Base-by-base conservation (phyloP, 2,888 invertebrate species). In the Arge pagana region DNA sequence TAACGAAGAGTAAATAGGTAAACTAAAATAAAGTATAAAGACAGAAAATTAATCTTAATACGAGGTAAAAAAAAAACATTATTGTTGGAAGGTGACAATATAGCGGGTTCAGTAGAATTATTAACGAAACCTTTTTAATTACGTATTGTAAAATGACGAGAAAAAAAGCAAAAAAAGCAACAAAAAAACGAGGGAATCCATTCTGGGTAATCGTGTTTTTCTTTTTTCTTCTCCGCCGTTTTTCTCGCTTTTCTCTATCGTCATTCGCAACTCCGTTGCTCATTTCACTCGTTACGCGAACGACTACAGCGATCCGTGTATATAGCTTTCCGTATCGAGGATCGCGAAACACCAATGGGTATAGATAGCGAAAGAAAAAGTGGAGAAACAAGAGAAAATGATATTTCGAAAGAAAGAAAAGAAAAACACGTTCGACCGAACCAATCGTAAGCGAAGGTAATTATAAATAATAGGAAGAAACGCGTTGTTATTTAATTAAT, bases 401-500 rank as follows among this genome's bases (percentile, higher is more conserved):
- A n/a, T n/a, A n/a, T n/a, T n/a, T n/a, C n/a, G n/a, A n/a, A n/a
- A n/a, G n/a, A n/a, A n/a, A n/a, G n/a, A n/a, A n/a, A n/a, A 30
- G 31, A 42, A 42, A 42, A 42, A 42, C 42, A 42, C 42, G 42
- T 30, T 42, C 42, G 42, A 30, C 42, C 42, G 24, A 42, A 42
- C 28, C 19, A 21, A 42, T 42, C 31, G 42, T 11, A 42, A 42
- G 55, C 55, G 52, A 52, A 39, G 55, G 52, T 55, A 51, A 42
- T 19, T 56, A 59, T 52, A 55, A 53, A 57, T 58, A 59, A 56
- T 24, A 33, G 13, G 35, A 19, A 45, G 24, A 18, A 55, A 50
- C 42, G 52, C 52, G 42, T 53, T 55, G 53, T 55, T 53, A 55
- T 50, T 55, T 42, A 53, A 55, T 53, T 55, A 52, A 52, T 50